These are phyloP conservation scores for Aramus guarauna DNA, from an alignment of 2,113 vertebrate species.

Conservation along the genomic window DNA sequence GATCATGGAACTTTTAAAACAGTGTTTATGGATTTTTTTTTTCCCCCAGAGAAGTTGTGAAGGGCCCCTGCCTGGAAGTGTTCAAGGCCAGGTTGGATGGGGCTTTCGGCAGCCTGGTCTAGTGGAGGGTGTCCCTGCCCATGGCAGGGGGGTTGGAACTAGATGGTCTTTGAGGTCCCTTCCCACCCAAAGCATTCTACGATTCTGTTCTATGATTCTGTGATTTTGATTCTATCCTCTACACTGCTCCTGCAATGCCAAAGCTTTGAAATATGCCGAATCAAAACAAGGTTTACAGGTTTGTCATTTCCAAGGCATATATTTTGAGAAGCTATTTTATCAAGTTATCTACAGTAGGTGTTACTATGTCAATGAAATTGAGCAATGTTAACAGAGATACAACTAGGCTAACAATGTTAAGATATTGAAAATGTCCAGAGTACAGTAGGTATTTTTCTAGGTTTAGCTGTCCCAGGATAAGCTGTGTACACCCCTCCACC, in stretches of 20 bases:
- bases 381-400: not conserved
- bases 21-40: not conserved
- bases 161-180: too few relatives aligned
- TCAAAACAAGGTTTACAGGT: not conserved
- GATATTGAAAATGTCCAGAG: not conserved
- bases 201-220: too few relatives aligned
- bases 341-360: not conserved
- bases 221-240: not conserved
- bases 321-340: not conserved
- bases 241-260: not conserved
- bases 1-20: not conserved
- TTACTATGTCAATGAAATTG: not conserved
- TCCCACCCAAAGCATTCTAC: too few relatives aligned
- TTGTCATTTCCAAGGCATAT: not conserved
- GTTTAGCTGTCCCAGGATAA: not conserved
- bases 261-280: not conserved
- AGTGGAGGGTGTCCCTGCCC: too few relatives aligned
- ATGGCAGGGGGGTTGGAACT: too few relatives aligned
- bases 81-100: too few relatives aligned
- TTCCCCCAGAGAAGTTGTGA: too few relatives aligned
- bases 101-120: too few relatives aligned
- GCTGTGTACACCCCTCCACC: not conserved
- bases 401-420: not conserved
- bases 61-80: too few relatives aligned
- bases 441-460: not conserved